Base-by-base conservation (phyloP, 2,888 invertebrate genomes). In the Lutraria lutraria region DNA sequence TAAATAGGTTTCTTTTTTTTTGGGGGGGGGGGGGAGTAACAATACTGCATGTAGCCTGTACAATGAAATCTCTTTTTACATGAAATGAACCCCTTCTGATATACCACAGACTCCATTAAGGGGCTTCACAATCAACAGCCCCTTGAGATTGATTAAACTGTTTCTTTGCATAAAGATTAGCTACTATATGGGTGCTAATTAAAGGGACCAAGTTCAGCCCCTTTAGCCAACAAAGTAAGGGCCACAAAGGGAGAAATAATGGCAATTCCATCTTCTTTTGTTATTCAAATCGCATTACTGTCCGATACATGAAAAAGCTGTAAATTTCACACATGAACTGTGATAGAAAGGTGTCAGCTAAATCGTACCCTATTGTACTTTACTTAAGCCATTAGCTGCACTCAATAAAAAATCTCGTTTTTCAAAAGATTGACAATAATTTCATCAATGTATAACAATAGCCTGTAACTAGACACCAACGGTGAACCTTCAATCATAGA, bases 371-470 rank as follows among this genome's bases (percentile, higher is more conserved):
- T 56, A 85, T 86, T 90, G 88, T 90, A 16, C 25, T 56, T 76
- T 87, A 88, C 83, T 87, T 85, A 90, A 90, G 80, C 90, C 90
- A 91, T 91, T 91, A 89, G 90, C 89, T 80, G 56, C 34, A 87
- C 81, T 82, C 90, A 87, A 89, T 89, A 87, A 60, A 87, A 89
- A 87, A 76, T 87, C 90, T 91, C 90, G 80, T 89, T 89, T 91
- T 91, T 91, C 90, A 91, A 88, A 91, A 54, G 82, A 60, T 72
- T 80, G 80, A 87, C 89, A 87, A 89, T 87, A 89, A 85, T 85
- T 87, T 89, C 72, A 82, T 88, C 88, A 88, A 88, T 85, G 76
- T 72, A 29, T 16, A 68, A 85, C 88, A 88, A 88, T 85, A 54
- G 83, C 34, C 52, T 29, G 87, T 83, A 88, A 88, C 68, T 63